A percentile compares a stretch with the other conserved stretches of the same genome.
Conservation (phyloP, 2,797 vertebrate species). For the Salarias fasciatus region DNA sequence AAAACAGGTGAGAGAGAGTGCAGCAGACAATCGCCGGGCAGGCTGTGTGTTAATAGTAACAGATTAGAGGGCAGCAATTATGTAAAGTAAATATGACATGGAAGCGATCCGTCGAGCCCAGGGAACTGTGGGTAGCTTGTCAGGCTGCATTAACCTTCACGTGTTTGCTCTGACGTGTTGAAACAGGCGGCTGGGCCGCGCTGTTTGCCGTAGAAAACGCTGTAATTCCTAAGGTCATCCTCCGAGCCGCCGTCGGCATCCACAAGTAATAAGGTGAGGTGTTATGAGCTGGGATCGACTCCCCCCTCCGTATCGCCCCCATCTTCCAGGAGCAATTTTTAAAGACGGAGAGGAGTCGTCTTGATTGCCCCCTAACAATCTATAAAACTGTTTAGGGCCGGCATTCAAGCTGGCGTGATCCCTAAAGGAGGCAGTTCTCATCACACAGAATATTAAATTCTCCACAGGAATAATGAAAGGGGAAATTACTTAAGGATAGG, state of each 20-base stretch:
- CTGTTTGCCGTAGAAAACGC: constrained; percentile 70
- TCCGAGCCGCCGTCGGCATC: constrained; percentile 43
- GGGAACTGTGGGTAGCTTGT: constrained; percentile 77
- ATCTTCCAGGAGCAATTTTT: constrained; percentile 19
- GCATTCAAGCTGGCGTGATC: constrained; percentile 55
- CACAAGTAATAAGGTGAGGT: constrained; percentile 56
- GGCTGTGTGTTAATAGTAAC: constrained; percentile 71
- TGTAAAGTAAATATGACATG: constrained; percentile 80
- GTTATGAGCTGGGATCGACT: constrained; percentile 21
- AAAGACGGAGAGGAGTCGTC: constrained; percentile 38
- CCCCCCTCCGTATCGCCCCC: constrained; percentile 23
- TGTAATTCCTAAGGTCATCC: constrained; percentile 74
- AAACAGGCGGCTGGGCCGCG: constrained; percentile 63
- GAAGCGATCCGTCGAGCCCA: constrained; percentile 67
- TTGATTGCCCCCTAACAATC: constrained; percentile 67
- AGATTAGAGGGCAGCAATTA: constrained; percentile 81
- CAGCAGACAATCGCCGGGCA: constrained; percentile 56
- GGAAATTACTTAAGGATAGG: constrained; percentile 69
- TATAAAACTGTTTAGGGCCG: constrained; percentile 70
- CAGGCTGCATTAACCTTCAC: constrained; percentile 83
- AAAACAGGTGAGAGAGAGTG: constrained; percentile 58
- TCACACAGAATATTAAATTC: constrained; percentile 78
- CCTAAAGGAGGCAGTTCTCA: constrained; percentile 68
- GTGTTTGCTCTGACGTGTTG: constrained; percentile 80
- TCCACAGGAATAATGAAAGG: constrained; percentile 72